Conservation (phyloP, 2,113 vertebrate genomes). For the Pseudois nayaur region DNA sequence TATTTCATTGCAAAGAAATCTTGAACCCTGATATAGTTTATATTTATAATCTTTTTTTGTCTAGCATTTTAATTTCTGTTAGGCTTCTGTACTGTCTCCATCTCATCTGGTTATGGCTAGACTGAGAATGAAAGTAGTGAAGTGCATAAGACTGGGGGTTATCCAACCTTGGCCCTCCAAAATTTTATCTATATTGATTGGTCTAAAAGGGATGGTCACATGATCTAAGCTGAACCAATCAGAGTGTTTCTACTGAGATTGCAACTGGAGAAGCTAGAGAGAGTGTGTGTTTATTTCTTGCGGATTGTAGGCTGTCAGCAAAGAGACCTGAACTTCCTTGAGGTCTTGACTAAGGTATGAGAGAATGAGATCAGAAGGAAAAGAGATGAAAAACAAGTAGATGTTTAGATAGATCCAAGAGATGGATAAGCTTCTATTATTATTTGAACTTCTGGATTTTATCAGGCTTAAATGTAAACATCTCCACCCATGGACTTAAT, state of each 20-base stretch:
- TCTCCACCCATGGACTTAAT: not conserved
- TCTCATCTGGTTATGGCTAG: not conserved
- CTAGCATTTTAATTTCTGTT: not conserved
- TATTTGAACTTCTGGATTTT: slow-evolving; percentile 46
- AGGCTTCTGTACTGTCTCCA: not conserved
- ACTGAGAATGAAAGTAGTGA: not conserved
- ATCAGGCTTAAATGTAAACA: slow-evolving; percentile 49
- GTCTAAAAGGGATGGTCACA: not conserved
- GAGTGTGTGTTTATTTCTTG: not conserved
- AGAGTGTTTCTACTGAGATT: not conserved
- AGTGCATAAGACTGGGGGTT: accelerated
- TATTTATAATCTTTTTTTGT: not conserved
- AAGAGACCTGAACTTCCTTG: not conserved
- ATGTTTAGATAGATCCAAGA: not conserved
- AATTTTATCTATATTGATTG: not conserved
- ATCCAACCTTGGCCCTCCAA: not conserved
- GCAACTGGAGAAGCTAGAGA: not conserved
- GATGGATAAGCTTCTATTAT: slow-evolving; percentile 33
- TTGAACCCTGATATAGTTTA: not conserved
- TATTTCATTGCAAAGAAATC: not conserved
- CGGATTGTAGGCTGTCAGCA: not conserved
- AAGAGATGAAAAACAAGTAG: not conserved
- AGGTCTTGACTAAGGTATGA: not conserved
- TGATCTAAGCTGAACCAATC: not conserved
- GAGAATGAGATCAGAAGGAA: not conserved